These are phyloP conservation scores for Nematostella vectensis DNA, from an alignment of 92 coral and sea anemone species.

Conservation along the genomic window DNA sequence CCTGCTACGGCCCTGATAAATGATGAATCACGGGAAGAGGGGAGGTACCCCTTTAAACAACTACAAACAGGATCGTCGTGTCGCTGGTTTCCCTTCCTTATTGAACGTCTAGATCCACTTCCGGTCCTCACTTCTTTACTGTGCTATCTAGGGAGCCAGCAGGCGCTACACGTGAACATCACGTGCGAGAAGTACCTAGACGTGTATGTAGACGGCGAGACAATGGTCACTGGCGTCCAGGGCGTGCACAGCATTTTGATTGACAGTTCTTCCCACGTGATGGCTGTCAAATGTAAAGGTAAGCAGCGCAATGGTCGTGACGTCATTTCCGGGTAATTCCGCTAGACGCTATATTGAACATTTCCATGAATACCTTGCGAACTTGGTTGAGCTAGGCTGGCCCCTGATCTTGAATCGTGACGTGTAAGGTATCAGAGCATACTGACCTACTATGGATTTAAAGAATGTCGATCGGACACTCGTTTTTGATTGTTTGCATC, in stretches of 20 bases:
- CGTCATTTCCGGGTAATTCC: too few species aligned
- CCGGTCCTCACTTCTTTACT: too few species aligned
- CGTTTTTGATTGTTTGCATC: too few species aligned
- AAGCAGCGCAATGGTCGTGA: conserved; percentile 1
- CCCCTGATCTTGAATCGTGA: neutral
- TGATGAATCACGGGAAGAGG: neutral
- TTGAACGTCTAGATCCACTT: too few species aligned
- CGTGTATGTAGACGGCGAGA: conserved; percentile 45
- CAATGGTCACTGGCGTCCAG: conserved; percentile 10
- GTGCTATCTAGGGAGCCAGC: conserved; percentile 16
- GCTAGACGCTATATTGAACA: too few species aligned
- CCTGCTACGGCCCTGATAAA: too few species aligned
- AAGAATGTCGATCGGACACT: neutral
- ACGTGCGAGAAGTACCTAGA: conserved; percentile 43
- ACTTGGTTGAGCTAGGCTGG: too few species aligned
- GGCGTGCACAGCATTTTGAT: conserved; percentile 10
- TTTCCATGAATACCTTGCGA: too few species aligned
- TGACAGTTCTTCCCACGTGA: conserved; percentile 24
- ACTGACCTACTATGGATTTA: neutral
- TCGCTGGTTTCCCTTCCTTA: too few species aligned
- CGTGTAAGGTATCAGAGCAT: neutral
- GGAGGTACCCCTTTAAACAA: neutral
- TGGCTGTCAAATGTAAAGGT: conserved; percentile 43
- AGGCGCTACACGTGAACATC: conserved; percentile 29
- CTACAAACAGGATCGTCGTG: too few species aligned